Evolutionary conservation across 2,888 invertebrate genomes (phyloP).

Genomic region (Steinernema hermaphroditum): DNA sequence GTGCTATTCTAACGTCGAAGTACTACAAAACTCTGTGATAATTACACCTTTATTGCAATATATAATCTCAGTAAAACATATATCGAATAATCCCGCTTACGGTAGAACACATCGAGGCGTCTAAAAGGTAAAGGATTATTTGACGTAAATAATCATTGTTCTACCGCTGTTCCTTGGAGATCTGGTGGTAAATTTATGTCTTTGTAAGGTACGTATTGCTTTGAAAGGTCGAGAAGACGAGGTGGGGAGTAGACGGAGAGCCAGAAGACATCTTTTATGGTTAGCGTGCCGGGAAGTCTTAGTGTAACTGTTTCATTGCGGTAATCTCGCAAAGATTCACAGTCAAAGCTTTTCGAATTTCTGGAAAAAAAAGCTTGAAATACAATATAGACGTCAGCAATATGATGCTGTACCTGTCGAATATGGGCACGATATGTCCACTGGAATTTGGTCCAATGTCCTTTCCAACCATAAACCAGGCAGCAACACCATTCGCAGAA

Average conservation of each 20-base stretch:
- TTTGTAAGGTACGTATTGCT: conserved; percentile 55
- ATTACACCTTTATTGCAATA: neutral
- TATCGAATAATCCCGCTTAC: conserved; percentile 17
- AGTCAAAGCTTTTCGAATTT: conserved; percentile 51
- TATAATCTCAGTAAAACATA: conserved; percentile 1
- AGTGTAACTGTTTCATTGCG: conserved; percentile 58
- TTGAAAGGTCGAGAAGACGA: neutral
- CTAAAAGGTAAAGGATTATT: conserved; percentile 29
- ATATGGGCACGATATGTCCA: conserved; percentile 64
- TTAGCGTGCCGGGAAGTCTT: conserved; percentile 59
- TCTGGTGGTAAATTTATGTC: conserved; percentile 64
- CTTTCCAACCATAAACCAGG: conserved; percentile 66
- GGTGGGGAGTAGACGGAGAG: conserved; percentile 59
- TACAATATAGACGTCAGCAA: too few species aligned
- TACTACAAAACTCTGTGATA: neutral
- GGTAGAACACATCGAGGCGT: conserved; percentile 40
- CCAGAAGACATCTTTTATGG: conserved; percentile 62
- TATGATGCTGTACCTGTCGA: conserved; percentile 46
- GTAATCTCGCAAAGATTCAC: conserved; percentile 60
- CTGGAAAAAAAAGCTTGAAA: too few species aligned
- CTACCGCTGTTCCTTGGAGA: conserved; percentile 55
- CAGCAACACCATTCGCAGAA: conserved; percentile 57
- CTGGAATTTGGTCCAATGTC: conserved; percentile 60
- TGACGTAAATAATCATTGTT: conserved; percentile 28
- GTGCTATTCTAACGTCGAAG: neutral